phyloP scores from a whole-genome alignment of 2,113 vertebrate genomes.

The Hyla sarda region DNA sequence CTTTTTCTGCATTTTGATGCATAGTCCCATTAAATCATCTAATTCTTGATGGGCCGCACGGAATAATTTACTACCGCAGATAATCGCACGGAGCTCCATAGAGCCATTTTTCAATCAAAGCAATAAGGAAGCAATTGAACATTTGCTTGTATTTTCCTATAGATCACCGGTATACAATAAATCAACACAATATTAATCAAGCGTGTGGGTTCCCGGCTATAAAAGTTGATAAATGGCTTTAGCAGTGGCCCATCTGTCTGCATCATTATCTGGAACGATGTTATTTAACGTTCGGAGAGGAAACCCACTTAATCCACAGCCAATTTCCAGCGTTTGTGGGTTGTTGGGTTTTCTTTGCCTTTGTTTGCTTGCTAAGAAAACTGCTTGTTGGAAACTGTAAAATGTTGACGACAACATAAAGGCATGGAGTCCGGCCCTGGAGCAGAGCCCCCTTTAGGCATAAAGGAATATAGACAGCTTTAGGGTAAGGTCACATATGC shows the following conservation, averaged over 20 bases:
- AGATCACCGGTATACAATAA: slow-evolving; percentile 58
- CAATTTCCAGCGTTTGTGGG: neutral
- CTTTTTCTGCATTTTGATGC: neutral
- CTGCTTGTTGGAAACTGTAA: too few species aligned
- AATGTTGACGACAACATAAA: too few species aligned
- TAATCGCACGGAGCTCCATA: neutral
- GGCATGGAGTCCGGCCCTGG: too few species aligned
- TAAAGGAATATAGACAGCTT: too few species aligned
- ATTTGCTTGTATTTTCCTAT: slow-evolving; percentile 44
- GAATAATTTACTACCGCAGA: neutral
- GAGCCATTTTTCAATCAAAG: slow-evolving; percentile 33
- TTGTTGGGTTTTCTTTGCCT: too few species aligned
- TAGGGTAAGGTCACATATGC: too few species aligned
- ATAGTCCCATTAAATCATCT: neutral
- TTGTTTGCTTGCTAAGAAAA: too few species aligned
- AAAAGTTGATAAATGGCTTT: slow-evolving; percentile 64
- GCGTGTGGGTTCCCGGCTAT: slow-evolving; percentile 57
- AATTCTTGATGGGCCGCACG: neutral
- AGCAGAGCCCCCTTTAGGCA: neutral
- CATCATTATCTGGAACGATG: slow-evolving; percentile 61
- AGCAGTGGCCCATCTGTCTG: slow-evolving; percentile 66
- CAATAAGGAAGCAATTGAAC: neutral
- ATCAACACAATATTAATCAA: slow-evolving; percentile 66
- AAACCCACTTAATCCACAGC: slow-evolving; percentile 34
- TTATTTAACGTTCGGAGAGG: slow-evolving; percentile 66